Base-by-base conservation (phyloP, 1,140 invertebrate species). In the Hesperophylax magnus region DNA sequence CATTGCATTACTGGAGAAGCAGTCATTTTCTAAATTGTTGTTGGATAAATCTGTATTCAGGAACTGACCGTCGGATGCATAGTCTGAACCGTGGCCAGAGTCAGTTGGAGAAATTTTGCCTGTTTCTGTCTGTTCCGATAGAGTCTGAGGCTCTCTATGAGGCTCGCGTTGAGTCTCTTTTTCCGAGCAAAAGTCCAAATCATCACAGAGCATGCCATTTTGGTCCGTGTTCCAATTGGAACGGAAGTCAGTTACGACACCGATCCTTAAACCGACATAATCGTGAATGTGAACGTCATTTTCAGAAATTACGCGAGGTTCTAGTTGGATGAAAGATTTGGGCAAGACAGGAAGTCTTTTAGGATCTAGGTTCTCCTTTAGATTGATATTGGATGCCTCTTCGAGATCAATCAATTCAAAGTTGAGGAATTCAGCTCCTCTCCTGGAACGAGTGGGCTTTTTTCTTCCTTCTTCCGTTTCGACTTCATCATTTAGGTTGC, bases 181-280 rank as follows among this genome's bases (percentile, higher is more conserved):
- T 24, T 77, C 60, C 14, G 47, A n/a, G 75, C 77, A 82, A 56
- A 84, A 82, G 72, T 84, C 83, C 60, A 84, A 75, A 75, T 84
- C 80, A 76, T 84, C 83, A 22, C 80, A 81, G 2, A 84, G 61
- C 18, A 60, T 78, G 7, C 78, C 80, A 31, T 75, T 78, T 31
- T 71, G 53, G 34, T 84, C 83, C 3, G 78, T 82, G 56, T 84
- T 84, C 87, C 87, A 88, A 24, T 85, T 80, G 75, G 87, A 87
- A 60, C 87, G 85, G 83, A 87, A 88, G 85, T 90, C 89, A 39
- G 82, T 69, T n/a, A 87, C 85, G 72, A 89, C 82, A 20, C 89
- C 89, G 63, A 90, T 85, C 75, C 85, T 85, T 80, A 88, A 86
- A 15, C 85, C 86, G 3, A 24, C 84, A 81, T 87, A 87, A 84